These are phyloP conservation scores for Harpagoxenus sublaevis DNA, from an alignment of 2,888 invertebrate species.

Conservation along the genomic window DNA sequence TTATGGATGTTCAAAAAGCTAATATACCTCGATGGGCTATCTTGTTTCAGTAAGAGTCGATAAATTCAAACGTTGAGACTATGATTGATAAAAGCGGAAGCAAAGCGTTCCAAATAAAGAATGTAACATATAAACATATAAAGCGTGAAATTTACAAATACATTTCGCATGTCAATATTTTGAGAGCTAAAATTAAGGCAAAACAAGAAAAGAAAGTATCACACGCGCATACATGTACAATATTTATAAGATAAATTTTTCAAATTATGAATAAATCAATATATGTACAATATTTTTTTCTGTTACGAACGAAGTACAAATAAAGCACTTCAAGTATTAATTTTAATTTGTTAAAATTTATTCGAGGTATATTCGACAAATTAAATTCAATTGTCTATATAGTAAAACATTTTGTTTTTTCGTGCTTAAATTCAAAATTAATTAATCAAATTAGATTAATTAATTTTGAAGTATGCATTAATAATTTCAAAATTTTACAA, in stretches of 20 bases:
- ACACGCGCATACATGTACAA: not conserved
- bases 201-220: not conserved
- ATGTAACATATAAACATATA: not conserved
- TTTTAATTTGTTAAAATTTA: not conserved
- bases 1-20: not conserved
- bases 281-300: not conserved
- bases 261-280: not conserved
- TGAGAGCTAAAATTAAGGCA: not conserved
- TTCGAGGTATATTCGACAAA: not conserved
- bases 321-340: not conserved
- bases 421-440: not conserved
- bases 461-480: not conserved
- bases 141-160: not conserved
- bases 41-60: not conserved
- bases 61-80: not conserved
- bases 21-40: not conserved
- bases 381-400: not conserved
- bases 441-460: not conserved
- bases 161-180: not conserved
- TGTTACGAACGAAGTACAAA: not conserved
- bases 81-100: not conserved
- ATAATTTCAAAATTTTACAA: not conserved
- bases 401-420: constrained; percentile 1
- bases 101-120: not conserved
- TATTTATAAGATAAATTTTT: not conserved